Conservation (phyloP, 2,113 vertebrate species). For the Indicator indicator region DNA sequence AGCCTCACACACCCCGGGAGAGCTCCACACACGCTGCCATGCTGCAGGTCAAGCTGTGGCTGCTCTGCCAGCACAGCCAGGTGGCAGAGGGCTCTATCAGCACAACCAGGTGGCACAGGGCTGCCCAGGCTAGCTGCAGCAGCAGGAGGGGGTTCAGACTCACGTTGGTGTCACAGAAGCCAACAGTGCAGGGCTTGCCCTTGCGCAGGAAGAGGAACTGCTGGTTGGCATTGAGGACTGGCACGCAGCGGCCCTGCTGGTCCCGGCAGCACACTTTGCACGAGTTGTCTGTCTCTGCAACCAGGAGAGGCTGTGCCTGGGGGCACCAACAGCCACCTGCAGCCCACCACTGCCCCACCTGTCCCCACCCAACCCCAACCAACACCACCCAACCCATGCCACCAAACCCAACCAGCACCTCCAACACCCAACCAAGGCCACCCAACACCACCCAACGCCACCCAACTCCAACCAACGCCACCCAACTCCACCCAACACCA, state of each 20-base stretch:
- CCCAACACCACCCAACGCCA: too few relatives aligned
- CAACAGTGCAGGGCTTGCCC: constrained; percentile 96
- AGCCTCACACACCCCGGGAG: background rate
- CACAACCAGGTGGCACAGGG: background rate
- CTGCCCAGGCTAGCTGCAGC: background rate
- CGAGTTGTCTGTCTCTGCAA: constrained; percentile 89
- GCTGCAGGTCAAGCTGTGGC: background rate
- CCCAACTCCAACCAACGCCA: too few relatives aligned
- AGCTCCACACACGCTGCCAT: background rate
- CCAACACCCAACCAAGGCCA: too few relatives aligned
- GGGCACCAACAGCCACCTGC: background rate
- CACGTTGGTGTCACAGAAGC: constrained; percentile 91
- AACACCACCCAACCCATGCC: too few relatives aligned
- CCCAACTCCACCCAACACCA: too few relatives aligned
- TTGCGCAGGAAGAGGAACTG: constrained; percentile 88
- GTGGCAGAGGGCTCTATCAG: background rate
- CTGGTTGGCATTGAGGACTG: constrained; percentile 61
- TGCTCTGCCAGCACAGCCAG: background rate
- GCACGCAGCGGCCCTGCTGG: constrained; percentile 78
- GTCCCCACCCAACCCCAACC: too few relatives aligned
- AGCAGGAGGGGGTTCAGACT: constrained; percentile 54
- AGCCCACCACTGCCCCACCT: rapidly evolving
- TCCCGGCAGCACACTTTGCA: constrained; percentile 95
- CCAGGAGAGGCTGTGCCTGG: background rate
- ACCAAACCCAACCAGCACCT: too few relatives aligned